A percentile compares a stretch with the other conserved stretches of the same genome.
Conservation (phyloP, 37 sponge, comb jelly and placozoan genomes). For the Axinella damicornis region DNA sequence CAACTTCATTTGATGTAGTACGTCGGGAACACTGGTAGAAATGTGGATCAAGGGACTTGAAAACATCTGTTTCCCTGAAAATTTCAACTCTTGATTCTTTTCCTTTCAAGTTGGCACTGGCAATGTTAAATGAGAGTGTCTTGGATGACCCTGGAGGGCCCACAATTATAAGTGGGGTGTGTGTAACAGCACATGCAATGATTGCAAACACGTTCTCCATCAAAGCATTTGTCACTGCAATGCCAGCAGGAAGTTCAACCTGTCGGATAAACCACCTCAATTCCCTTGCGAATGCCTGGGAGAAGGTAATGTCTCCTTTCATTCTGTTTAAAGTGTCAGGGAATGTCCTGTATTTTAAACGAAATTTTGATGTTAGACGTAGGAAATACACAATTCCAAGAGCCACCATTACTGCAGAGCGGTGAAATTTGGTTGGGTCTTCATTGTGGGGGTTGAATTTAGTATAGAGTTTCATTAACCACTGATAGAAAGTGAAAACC, state of each 20-base stretch:
- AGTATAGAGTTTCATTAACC: conserved; percentile 37
- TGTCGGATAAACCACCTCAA: conserved; percentile 51
- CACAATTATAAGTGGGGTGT: conserved; percentile 89
- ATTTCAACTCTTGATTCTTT: conserved; percentile 52
- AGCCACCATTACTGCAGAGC: conserved; percentile 69
- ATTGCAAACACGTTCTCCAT: conserved; percentile 91
- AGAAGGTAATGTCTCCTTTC: conserved; percentile 1
- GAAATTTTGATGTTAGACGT: conserved; percentile 53
- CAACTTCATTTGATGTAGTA: conserved; percentile 88
- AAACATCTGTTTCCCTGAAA: conserved; percentile 50
- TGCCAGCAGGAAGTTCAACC: conserved; percentile 75
- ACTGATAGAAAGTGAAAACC: conserved; percentile 52
- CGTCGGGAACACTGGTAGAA: conserved; percentile 89
- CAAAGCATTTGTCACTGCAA: conserved; percentile 84
- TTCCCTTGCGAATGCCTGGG: conserved; percentile 36
- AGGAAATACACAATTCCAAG: conserved; percentile 87
- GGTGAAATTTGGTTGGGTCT: background rate
- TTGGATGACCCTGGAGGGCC: conserved; percentile 90
- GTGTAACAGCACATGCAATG: conserved; percentile 72
- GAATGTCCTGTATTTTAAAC: conserved; percentile 25
- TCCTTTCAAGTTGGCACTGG: conserved; percentile 80
- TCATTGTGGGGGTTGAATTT: conserved; percentile 12
- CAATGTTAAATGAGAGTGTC: conserved; percentile 87
- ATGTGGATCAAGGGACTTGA: conserved; percentile 76
- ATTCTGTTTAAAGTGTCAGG: background rate